Base-by-base conservation (phyloP, 2,797 vertebrate genomes). In the Chromis chromis region DNA sequence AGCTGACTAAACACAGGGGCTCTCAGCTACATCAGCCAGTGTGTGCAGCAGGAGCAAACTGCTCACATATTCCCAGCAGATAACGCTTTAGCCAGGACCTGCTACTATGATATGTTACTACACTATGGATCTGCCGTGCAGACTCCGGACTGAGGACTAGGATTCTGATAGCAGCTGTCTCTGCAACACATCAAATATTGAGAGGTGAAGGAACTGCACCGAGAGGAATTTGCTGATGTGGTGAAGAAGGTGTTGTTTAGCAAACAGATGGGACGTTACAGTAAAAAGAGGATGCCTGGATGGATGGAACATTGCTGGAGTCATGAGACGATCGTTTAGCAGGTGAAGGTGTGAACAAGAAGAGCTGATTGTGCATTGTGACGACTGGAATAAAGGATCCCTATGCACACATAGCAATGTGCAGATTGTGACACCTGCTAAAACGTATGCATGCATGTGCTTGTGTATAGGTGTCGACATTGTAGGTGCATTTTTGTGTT, bases 1-100 rank as follows among this genome's bases (percentile, higher is more conserved):
- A 86, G 87, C 90, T 81, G 83, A 86, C 83, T 76, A 33, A 79
- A 87, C 81, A 80, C 69, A 58, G 53, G 67, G 70, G 64, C 70
- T 60, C 64, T 78, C 28, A 16, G 78, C 61, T 54, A 31, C 31
- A 27, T 70, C 69, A 76, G 59, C 54, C 67, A 58, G 60, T 61
- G 54, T 74, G 65, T 59, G 71, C 63, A 76, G 69, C 60, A n/a
- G 49, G 12, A 69, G 63, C 55, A 72, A 82, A 75, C 36, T 17
- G 48, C 65, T 63, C 36, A 5, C 21, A 46, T 68, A 83, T 69
- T 66, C 57, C 64, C 36, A 54, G 56, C 61, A 54, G 49, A 40
- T 40, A 27, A 33, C 4, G 33, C 64, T 57, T 67, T 55, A 72
- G 61, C 72, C 61, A 14, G 79, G 55, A 82, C 62, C 78, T 73